Evolutionary conservation across 1,140 invertebrate species (phyloP).

Genomic region (Pseudomyrmex gracilis): DNA sequence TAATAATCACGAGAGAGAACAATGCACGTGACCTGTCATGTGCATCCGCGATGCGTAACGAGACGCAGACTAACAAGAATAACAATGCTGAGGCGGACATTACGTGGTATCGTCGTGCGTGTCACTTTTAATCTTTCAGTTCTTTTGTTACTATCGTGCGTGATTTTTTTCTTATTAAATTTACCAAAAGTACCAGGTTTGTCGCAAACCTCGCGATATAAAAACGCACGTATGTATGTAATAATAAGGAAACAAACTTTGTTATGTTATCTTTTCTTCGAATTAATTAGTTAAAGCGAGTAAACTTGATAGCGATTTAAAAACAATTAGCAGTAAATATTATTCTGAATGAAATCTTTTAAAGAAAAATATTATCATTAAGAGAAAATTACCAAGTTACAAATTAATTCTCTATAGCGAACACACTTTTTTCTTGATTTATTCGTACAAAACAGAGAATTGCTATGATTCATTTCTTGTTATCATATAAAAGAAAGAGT

Average conservation of each 20-base stretch:
- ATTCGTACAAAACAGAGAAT: not conserved
- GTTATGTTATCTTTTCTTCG: too few relatives aligned
- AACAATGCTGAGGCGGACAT: constrained; percentile 54
- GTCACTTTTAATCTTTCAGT: constrained; percentile 15
- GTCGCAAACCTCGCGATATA: too few relatives aligned
- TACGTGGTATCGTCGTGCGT: constrained; percentile 18
- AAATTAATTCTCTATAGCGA: too few relatives aligned
- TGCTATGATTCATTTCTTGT: not conserved
- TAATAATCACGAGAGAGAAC: constrained; percentile 52
- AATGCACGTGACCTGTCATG: constrained; percentile 61
- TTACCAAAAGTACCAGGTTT: too few relatives aligned
- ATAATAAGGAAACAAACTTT: too few relatives aligned
- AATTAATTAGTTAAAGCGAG: too few relatives aligned
- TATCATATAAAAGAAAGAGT: not conserved
- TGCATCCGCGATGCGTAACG: constrained; percentile 55
- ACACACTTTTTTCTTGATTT: not conserved
- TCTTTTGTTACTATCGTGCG: not conserved
- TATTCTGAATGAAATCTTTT: not conserved
- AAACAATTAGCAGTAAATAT: not conserved
- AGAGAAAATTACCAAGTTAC: not conserved
- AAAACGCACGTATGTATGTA: too few relatives aligned
- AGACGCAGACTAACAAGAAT: constrained; percentile 59
- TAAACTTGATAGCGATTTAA: too few relatives aligned
- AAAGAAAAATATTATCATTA: not conserved
- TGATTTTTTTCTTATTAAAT: constrained; percentile 1